These are phyloP conservation scores for Ceratotherium simum DNA, from an alignment of 2,113 vertebrate species.

Conservation along the genomic window DNA sequence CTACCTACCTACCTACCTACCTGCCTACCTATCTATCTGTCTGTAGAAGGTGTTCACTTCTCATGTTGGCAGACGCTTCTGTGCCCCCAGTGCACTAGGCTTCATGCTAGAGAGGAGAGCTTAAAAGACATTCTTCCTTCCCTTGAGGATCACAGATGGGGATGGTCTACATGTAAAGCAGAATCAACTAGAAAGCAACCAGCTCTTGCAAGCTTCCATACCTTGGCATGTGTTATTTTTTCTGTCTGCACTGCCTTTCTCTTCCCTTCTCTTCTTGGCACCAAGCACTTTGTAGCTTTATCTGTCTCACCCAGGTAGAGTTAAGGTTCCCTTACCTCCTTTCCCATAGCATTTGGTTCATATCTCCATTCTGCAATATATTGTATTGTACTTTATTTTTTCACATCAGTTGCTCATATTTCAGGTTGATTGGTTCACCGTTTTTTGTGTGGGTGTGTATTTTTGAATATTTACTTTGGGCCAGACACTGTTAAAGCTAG, in stretches of 20 bases:
- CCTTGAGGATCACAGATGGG: not conserved
- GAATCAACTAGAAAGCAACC: not conserved
- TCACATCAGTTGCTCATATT: not conserved
- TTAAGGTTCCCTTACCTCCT: not conserved
- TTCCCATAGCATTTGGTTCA: not conserved
- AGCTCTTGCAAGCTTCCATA: accelerated
- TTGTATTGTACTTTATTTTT: not conserved
- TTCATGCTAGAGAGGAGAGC: not conserved
- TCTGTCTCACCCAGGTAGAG: not conserved
- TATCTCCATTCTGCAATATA: not conserved
- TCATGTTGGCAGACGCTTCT: accelerated
- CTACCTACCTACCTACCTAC: no score
- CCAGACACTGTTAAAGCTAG: not conserved
- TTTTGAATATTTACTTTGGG: not conserved
- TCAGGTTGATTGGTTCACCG: not conserved
- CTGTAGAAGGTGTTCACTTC: not conserved
- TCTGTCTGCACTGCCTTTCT: not conserved
- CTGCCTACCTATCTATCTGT: no score
- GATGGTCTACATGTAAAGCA: not conserved
- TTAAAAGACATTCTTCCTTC: no score
- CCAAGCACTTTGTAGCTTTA: not conserved
- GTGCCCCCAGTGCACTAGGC: not conserved
- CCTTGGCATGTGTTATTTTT: not conserved
- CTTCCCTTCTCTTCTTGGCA: not conserved
- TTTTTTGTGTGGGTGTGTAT: not conserved